Base-by-base conservation (phyloP, 1,140 invertebrate genomes). In the Drosophila sturtevanti region DNA sequence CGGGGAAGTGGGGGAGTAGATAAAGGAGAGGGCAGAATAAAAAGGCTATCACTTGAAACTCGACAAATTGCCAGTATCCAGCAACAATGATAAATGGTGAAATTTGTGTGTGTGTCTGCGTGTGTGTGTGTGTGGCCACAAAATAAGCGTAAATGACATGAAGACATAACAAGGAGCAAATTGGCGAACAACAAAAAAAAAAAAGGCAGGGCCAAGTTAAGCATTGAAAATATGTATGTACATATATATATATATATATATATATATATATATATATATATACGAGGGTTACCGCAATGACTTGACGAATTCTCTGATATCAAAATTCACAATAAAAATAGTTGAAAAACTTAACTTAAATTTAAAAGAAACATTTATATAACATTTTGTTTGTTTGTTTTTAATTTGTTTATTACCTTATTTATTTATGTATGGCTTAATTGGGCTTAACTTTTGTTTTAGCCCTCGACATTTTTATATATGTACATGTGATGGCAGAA, bases 141-240 rank as follows among this genome's bases (percentile, higher is more conserved):
- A 75, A 68, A 58, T 34, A 63, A 75, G 63, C 63, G 75, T 69
- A 67, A 73, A 79, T 82, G 79, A 79, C 82, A 89, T 79, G 63
- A 79, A 84, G 84, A 89, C 72, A 77, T 89, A 24, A 61, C 60
- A 67, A 75, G 63, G 69, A 68, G 55, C 69, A 84, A 87, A 80
- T 77, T 76, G 82, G 71, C 16, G 6, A 58, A 58, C 38, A 21
- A 31, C 61, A 67, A 74, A 37, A 48, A 31, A 21, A 31, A 67
- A 67, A 74, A 37, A 48, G 37, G 48, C 71, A 73, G 54, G 24
- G 27, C 27, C 7, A 48, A n/a, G 16, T 21, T 21, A 3, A 18
- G 16, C 6, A 48, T 21, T 16, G 14, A 16, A 31, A 4, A 31
- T 31, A 31, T 31, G 5, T 31, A 31, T 31, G 7, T 31, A 6